Conservation (phyloP, 2,113 vertebrate species). For the Paradoxurus hermaphroditus region DNA sequence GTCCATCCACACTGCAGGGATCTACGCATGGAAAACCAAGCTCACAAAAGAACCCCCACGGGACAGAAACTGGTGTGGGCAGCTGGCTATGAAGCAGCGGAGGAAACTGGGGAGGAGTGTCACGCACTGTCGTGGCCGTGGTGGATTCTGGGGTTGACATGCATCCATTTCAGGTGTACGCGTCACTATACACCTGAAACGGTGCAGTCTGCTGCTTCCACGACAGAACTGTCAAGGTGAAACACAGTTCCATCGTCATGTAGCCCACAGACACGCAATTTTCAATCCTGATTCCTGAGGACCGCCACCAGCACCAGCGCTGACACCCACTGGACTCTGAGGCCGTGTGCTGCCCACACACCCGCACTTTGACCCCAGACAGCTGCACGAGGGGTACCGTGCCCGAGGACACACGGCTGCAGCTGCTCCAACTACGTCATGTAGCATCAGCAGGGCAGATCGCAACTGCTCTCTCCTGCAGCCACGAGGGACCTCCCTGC, state of each 20-base stretch:
- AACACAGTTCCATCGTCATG: rapidly evolving
- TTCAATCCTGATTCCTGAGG: rapidly evolving
- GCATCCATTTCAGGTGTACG: too few relatives aligned
- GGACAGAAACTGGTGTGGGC: background rate
- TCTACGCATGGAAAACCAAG: rapidly evolving
- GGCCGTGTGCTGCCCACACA: background rate
- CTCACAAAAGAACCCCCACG: background rate
- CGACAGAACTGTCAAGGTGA: too few relatives aligned
- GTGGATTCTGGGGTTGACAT: background rate
- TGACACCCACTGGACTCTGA: too few relatives aligned
- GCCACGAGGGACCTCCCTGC: background rate
- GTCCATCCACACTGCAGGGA: background rate
- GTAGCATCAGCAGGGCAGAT: background rate
- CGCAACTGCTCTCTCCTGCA: background rate
- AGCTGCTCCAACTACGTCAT: background rate
- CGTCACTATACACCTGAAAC: background rate
- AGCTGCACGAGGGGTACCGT: too few relatives aligned
- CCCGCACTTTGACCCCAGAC: background rate
- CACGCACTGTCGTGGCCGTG: rapidly evolving
- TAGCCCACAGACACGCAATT: background rate
- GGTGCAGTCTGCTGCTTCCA: background rate
- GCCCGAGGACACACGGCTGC: background rate
- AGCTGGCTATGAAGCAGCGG: background rate
- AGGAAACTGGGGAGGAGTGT: background rate
- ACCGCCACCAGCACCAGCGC: too few relatives aligned